Base-by-base conservation (phyloP, 2,113 vertebrate species). In the Coracopsis vasa region DNA sequence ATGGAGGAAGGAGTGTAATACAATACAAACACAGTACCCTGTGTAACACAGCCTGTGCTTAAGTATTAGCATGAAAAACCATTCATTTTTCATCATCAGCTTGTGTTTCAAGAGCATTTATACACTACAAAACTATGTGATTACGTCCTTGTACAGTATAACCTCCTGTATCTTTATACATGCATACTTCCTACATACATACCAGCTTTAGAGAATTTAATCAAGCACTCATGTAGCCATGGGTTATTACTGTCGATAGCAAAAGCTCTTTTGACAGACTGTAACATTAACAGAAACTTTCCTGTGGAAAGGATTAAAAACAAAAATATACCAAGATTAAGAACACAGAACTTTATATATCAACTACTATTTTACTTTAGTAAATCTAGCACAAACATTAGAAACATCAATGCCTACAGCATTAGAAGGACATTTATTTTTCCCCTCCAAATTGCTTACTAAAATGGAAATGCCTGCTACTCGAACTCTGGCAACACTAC, bases 151-250 rank as follows among this genome's bases (percentile, higher is more conserved):
- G 18, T 37, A 71, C 42, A 83, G 31, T 10, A 17, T 12, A 92
- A 64, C 51, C 56, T 88, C 60, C 58, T 58, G 1, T n/a, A 66
- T 31, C 45, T 77, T 73, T 79, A 85, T 20, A 72, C 14, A 7
- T 18, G 50, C 0, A 2, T 42, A 83, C 25, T 86, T 88, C 37
- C 78, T 88, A 86, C 45, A 90, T 70, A 98, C 97, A 58, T 97
- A 98, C 98, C 98, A 80, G 97, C 97, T 96, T 98, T 98, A 91
- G 98, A 98, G 96, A 98, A 98, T 60, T 96, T 98, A 97, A 98
- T 98, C 97, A 98, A 97, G 96, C 98, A 98, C 92, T 98, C 98
- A 21, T 98, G 98, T 69, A 98, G 97, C 98, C 98, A 97, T 1
- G 98, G 98, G 66, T 98, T 97, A 96, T 98, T 98, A 79, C 93